Evolutionary conservation across 2,888 invertebrate genomes (phyloP).

Genomic region (Yponomeuta evonymella): DNA sequence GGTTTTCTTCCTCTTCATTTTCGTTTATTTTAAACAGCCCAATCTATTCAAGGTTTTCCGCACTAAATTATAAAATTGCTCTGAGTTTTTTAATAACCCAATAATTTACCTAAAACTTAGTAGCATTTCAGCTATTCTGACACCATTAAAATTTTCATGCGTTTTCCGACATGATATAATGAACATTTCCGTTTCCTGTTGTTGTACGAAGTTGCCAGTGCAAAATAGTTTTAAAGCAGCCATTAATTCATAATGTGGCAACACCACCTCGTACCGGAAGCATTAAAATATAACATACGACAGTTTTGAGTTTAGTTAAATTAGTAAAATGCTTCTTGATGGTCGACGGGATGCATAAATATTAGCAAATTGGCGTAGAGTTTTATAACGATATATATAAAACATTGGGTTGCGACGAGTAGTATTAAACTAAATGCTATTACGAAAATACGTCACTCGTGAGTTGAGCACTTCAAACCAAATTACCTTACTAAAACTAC

Average conservation of each 20-base stretch:
- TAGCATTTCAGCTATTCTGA: neutral
- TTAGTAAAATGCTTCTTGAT: conserved; percentile 63
- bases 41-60: neutral
- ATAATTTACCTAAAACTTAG: neutral
- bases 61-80: neutral
- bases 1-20: neutral
- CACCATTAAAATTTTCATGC: conserved; percentile 30
- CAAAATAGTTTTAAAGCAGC: conserved; percentile 68
- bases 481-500: no score
- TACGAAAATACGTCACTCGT: neutral
- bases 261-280: conserved; percentile 66
- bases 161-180: conserved; percentile 59
- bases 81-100: neutral
- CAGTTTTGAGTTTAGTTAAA: conserved; percentile 66
- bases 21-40: neutral
- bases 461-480: no score
- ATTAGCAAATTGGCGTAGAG: conserved; percentile 50
- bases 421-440: conserved; percentile 28
- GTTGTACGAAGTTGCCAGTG: conserved; percentile 53
- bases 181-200: conserved; percentile 62
- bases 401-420: conserved; percentile 25
- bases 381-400: conserved; percentile 45
- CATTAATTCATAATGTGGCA: conserved; percentile 69
- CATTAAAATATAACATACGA: conserved; percentile 71
- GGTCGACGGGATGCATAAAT: conserved; percentile 62